Conservation (phyloP, 2,113 vertebrate species). For the Tapirus terrestris region DNA sequence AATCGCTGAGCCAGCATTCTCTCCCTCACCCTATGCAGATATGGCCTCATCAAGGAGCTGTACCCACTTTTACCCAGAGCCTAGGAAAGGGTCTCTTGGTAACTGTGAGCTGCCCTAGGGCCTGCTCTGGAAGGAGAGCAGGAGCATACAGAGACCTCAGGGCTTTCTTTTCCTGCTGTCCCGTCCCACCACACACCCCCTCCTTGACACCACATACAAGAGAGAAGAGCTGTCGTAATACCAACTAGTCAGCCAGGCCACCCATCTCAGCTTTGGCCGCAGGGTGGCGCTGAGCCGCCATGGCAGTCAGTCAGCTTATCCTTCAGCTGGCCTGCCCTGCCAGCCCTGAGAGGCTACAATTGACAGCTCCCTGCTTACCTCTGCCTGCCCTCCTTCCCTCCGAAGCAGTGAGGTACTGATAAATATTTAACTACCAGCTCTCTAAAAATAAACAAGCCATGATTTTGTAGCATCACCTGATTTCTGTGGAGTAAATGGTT, state of each 20-base stretch:
- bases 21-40: neutral
- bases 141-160: neutral
- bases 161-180: neutral
- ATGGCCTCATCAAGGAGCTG: neutral
- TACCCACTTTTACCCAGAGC: neutral
- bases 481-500: neutral
- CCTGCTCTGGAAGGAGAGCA: neutral
- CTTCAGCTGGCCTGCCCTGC: no score
- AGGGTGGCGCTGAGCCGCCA: constrained; percentile 59
- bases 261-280: constrained; percentile 49
- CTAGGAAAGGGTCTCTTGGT: neutral
- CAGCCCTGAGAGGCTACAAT: neutral
- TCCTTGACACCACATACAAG: neutral
- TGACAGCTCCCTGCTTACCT: neutral
- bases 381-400: neutral
- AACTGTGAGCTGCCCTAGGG: neutral
- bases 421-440: neutral
- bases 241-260: neutral
- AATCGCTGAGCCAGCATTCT: neutral
- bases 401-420: neutral
- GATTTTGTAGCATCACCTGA: neutral
- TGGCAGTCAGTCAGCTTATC: neutral
- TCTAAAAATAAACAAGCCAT: neutral
- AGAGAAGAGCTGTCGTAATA: neutral
- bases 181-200: no score